Conservation (phyloP, 2,888 invertebrate species). For the Rhorus exstirpatorius region DNA sequence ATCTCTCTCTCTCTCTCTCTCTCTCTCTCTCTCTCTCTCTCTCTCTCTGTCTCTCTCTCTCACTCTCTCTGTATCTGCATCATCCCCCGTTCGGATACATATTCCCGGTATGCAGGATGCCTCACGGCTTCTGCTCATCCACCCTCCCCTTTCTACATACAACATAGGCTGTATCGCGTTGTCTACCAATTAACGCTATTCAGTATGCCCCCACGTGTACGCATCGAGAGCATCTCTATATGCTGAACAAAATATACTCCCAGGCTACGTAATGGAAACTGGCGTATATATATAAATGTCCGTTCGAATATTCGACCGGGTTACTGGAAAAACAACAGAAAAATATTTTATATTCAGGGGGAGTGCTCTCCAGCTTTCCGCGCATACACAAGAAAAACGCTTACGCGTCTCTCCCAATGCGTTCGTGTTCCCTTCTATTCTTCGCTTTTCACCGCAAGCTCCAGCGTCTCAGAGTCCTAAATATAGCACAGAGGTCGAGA, state of each 20-base stretch:
- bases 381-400: background rate
- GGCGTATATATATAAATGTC: slow-evolving; percentile 6
- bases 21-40: slow-evolving; percentile 56
- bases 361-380: background rate
- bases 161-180: slow-evolving; percentile 77
- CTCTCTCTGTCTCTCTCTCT: slow-evolving; percentile 57
- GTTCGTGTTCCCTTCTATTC: background rate
- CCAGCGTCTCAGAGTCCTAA: slow-evolving; percentile 13
- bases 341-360: background rate
- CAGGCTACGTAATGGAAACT: slow-evolving; percentile 23
- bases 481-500: background rate
- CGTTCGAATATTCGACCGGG: slow-evolving; percentile 42
- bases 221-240: slow-evolving; percentile 55
- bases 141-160: slow-evolving; percentile 62
- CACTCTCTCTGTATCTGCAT: slow-evolving; percentile 35
- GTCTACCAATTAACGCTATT: slow-evolving; percentile 84
- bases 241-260: slow-evolving; percentile 48
- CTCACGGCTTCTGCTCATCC: slow-evolving; percentile 60
- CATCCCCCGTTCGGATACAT: slow-evolving; percentile 63
- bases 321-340: slow-evolving; percentile 25
- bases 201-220: slow-evolving; percentile 73
- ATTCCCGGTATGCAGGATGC: slow-evolving; percentile 66
- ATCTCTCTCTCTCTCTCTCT: slow-evolving; percentile 47
- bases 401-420: background rate
- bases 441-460: slow-evolving; percentile 9